A percentile compares a stretch with the other conserved stretches of the same genome.
Evolutionary conservation across 2,888 invertebrate genomes (phyloP).

Genomic region (Troilus luridus): DNA sequence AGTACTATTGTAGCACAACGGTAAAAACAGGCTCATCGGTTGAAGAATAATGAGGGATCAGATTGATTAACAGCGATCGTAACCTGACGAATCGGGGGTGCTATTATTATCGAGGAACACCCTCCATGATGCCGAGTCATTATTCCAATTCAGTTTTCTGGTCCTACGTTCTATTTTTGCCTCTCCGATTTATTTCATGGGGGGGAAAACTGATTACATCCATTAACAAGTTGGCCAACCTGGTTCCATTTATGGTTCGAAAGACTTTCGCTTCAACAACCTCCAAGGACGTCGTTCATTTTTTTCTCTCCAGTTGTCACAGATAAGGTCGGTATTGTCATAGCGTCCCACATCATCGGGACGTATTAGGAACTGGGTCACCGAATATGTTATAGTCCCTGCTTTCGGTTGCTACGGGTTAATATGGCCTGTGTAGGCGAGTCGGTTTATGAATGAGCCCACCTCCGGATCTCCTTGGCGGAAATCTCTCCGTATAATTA

Average conservation of each 20-base stretch:
- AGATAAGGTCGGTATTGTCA: slow-evolving; percentile 38
- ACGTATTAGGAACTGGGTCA: slow-evolving; percentile 40
- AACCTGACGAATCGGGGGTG: background rate
- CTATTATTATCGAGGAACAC: background rate
- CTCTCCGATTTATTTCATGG: slow-evolving; percentile 14
- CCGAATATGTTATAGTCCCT: slow-evolving; percentile 4
- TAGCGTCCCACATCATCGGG: slow-evolving; percentile 10
- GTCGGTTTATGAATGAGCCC: slow-evolving; percentile 37
- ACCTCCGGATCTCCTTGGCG: slow-evolving; percentile 42
- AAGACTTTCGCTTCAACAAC: slow-evolving; percentile 21
- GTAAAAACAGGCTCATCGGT: no score
- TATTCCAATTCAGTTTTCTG: background rate
- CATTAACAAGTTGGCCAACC: slow-evolving; percentile 21
- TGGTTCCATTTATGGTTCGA: background rate
- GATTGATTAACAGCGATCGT: background rate
- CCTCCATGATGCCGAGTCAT: background rate
- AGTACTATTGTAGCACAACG: no score
- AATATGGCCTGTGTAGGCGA: slow-evolving; percentile 17
- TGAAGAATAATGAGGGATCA: background rate
- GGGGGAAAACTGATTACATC: background rate
- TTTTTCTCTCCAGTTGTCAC: slow-evolving; percentile 18
- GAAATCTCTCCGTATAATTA: slow-evolving; percentile 23
- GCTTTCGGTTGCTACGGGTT: background rate
- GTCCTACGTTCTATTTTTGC: background rate
- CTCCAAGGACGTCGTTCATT: slow-evolving; percentile 22